phyloP scores from a whole-genome alignment of 2,113 vertebrate genomes.

The Lasiurus cinereus region DNA sequence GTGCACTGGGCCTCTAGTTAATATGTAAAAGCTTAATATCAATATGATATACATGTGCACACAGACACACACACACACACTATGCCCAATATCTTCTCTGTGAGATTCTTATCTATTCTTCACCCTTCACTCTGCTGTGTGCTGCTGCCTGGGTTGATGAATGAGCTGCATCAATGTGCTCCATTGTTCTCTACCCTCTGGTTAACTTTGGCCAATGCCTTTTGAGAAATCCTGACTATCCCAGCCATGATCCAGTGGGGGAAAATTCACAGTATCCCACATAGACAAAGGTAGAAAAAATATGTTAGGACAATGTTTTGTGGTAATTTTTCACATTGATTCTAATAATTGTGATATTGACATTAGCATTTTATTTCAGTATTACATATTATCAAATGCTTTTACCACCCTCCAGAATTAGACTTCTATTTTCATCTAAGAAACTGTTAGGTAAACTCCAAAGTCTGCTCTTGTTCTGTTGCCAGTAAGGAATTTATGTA shows the following conservation, averaged over 20 bases:
- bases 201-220: not conserved
- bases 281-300: not conserved
- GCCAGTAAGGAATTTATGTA: not conserved
- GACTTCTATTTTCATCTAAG: not conserved
- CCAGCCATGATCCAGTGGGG: not conserved
- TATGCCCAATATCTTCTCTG: not conserved
- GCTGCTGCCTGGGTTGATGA: not conserved
- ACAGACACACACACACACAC: not conserved
- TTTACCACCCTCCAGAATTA: not conserved
- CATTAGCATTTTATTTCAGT: not conserved
- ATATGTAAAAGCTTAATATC: not conserved
- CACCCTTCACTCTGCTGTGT: too few relatives aligned
- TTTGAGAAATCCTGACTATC: not conserved
- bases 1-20: not conserved
- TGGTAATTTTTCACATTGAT: conserved; percentile 22
- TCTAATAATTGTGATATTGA: conserved; percentile 24
- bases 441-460: not conserved
- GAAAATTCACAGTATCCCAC: not conserved
- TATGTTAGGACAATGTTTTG: not conserved
- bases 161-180: not conserved
- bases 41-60: not conserved
- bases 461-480: conserved; percentile 5
- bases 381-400: not conserved
- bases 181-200: not conserved
- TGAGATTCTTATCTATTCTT: not conserved